Evolutionary conservation across 2,888 invertebrate species (phyloP), one percentile per base, ranked within the genome.

Genomic region (Coelinius sp.): DNA sequence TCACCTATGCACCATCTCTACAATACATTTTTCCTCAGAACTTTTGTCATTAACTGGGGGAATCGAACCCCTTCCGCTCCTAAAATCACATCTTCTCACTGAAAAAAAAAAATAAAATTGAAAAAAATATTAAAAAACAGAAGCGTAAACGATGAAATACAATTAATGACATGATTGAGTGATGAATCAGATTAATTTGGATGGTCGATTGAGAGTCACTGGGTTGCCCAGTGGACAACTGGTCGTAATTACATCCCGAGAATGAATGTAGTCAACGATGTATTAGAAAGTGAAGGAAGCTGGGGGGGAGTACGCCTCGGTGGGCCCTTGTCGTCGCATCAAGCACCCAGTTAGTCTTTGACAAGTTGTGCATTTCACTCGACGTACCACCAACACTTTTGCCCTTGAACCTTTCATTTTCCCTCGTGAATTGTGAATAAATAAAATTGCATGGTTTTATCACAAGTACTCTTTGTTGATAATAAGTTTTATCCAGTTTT

Each of bases 221-320:
- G 74, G 63, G 41, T 59, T 67, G 63, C 65, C 46, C 69, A 74
- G 69, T 72, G 75, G 72, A 73, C 72, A 76, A 74, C 74, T 70
- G 75, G 67, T 68, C 72, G 73, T 77, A 77, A 78, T 78, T 77
- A 75, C 75, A 73, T 75, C 73, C 53, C 68, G 75, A 69, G 73
- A 74, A 59, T 77, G 71, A 77, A 76, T 76, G 73, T 63, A 68
- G 71, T 73, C 68, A 69, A 75, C 67, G 71, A 53, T 73, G 71
- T 70, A 73, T 75, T 71, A 75, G 76, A 75, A 76, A 76, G 76
- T 68, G 46, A 68, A 53, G 56, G 53, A 68, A n/a, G 52, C 68
- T 35, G 41, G 66, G 71, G 68, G 70, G 66, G 70, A 68, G 31
- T 46, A 52, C 62, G 63, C 70, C 46, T 63, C 64, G 65, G 68